These are phyloP conservation scores for Pelochelys cantorii DNA, from an alignment of 2,797 vertebrate genomes.

Conservation along the genomic window DNA sequence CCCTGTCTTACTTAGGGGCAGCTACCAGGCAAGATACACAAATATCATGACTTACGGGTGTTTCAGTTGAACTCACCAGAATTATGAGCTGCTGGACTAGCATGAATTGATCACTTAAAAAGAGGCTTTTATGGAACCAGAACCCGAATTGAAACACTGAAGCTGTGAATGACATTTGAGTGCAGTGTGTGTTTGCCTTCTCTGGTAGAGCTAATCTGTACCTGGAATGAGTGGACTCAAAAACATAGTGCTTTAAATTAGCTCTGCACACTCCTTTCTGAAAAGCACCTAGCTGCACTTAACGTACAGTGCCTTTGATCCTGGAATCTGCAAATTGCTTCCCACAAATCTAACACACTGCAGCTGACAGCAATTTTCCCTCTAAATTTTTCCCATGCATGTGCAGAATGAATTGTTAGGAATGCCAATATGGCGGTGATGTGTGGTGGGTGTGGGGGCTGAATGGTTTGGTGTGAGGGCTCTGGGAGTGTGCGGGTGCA, in stretches of 20 bases:
- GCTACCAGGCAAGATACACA: not conserved
- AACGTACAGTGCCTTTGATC: not conserved
- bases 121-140: not conserved
- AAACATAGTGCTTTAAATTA: not conserved
- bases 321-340: not conserved
- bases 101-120: not conserved
- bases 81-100: not conserved
- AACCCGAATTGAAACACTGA: not conserved
- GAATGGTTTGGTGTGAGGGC: no score
- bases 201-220: not conserved
- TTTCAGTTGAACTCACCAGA: not conserved
- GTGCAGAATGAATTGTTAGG: no score
- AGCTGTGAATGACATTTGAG: not conserved
- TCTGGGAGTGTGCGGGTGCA: no score
- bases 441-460: no score
- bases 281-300: not conserved
- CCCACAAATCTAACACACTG: not conserved
- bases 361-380: no score
- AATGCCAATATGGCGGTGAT: no score
- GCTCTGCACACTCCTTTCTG: not conserved
- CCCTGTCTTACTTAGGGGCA: fast-evolving
- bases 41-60: not conserved
- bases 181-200: not conserved
- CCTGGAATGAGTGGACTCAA: not conserved
- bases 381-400: no score